Evolutionary conservation across 2,888 invertebrate species (phyloP).

Genomic region (Tetanocera ferruginea): DNA sequence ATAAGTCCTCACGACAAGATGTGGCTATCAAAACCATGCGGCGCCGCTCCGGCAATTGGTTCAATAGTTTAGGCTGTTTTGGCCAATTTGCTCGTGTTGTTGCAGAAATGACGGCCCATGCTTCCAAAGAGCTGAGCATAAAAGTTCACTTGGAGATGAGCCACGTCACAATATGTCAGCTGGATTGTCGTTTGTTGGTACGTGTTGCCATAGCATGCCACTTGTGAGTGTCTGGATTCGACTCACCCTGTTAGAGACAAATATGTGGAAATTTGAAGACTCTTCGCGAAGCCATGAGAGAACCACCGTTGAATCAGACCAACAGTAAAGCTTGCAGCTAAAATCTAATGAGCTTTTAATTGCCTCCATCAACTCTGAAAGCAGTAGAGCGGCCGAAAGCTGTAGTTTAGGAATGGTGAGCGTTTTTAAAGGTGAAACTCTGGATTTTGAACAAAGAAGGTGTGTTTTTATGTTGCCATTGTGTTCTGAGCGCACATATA

Average conservation of each 20-base stretch:
- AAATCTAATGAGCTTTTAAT: neutral
- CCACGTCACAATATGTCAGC: slow-evolving; percentile 45
- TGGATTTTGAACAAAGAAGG: slow-evolving; percentile 44
- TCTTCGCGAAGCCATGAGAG: slow-evolving; percentile 42
- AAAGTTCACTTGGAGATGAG: slow-evolving; percentile 23
- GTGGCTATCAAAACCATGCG: neutral
- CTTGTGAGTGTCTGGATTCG: slow-evolving; percentile 38
- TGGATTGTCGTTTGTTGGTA: slow-evolving; percentile 43
- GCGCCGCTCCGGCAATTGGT: slow-evolving; percentile 2
- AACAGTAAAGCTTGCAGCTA: slow-evolving; percentile 14
- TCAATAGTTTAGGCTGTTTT: neutral
- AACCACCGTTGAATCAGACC: slow-evolving; percentile 44
- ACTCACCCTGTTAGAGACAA: slow-evolving; percentile 45
- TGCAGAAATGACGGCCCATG: slow-evolving; percentile 32
- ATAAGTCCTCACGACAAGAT: slow-evolving; percentile 1
- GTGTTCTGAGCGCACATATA: slow-evolving; percentile 36
- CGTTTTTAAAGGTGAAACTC: slow-evolving; percentile 44
- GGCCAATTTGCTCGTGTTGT: slow-evolving; percentile 51
- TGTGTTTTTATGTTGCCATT: slow-evolving; percentile 9
- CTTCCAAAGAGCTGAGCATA: slow-evolving; percentile 28
- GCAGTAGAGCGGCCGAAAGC: slow-evolving; percentile 42
- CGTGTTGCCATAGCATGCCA: slow-evolving; percentile 39
- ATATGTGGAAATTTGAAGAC: slow-evolving; percentile 35
- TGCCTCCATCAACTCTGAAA: slow-evolving; percentile 32
- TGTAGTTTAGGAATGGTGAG: slow-evolving; percentile 44